Evolutionary conservation across 2,888 invertebrate genomes (phyloP), one percentile per base, ranked within the genome.

Genomic region (Lysandra bellargus): DNA sequence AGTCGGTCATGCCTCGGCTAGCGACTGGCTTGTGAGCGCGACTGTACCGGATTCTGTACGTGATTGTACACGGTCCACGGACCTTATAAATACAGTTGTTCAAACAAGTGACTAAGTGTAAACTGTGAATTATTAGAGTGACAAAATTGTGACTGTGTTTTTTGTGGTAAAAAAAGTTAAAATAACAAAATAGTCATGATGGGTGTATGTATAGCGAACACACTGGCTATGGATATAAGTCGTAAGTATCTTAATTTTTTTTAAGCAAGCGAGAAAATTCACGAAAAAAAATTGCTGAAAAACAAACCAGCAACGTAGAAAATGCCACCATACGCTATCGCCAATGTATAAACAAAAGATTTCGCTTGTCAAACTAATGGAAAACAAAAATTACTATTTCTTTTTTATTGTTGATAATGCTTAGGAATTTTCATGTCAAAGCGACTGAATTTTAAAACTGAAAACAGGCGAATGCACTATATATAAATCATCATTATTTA

Each of bases 211-310:
- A 88, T 93, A 49, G 88, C 91, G 3, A 92, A 87, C 81, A 93
- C 93, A 57, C 84, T 94, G 82, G 93, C 93, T 33, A 93, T 94
- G 94, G 94, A 94, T 83, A 88, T 93, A 80, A 91, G 89, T 82
- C 92, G 94, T 94, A 86, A 93, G 93, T 93, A 86, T 30, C 6
- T 75, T 30, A 14, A 17, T 6, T 5, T 69, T 23, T 23, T 64
- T 40, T 14, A 5, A 37, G 5, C 12, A 64, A 12, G 23, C 64
- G 33, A 69, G 17, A 33, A 69, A 69, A 69, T 37, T n/a, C 1
- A 6, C 23, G 61, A 23, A 23, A 23, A 23, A 23, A 64, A 12
- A 30, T 12, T 30, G 64, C 23, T 61, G 23, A n/a, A 61, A 61
- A 61, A 7, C 7, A 61, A 61, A 2, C 61, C n/a, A 23, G 61